A percentile compares a stretch with the other conserved stretches of the same genome.
These are phyloP conservation scores for Pardosa pseudoannulata DNA, from an alignment of 2,888 invertebrate species.

Conservation along the genomic window DNA sequence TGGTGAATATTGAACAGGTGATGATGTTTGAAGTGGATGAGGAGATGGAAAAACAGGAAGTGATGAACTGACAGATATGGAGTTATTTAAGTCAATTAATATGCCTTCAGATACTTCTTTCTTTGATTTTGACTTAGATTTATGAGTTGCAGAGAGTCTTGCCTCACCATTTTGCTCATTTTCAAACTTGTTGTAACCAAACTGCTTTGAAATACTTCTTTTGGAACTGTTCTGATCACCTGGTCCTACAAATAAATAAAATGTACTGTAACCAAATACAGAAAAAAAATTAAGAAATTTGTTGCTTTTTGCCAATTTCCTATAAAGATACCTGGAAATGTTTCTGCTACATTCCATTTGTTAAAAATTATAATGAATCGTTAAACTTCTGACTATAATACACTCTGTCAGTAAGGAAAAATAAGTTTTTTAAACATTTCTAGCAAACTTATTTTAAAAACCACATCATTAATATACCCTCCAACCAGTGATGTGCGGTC, in stretches of 20 bases:
- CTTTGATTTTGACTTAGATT: slow-evolving; percentile 24
- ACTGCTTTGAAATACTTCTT: slow-evolving; percentile 81
- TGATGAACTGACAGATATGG: slow-evolving; percentile 58
- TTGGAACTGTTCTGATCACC: slow-evolving; percentile 32
- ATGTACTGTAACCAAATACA: too few relatives aligned
- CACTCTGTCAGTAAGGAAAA: too few relatives aligned
- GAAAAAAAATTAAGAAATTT: too few relatives aligned
- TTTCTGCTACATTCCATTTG: too few relatives aligned
- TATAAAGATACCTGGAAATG: too few relatives aligned
- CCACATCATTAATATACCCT: too few relatives aligned
- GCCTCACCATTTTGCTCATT: slow-evolving; percentile 81
- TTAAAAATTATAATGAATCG: too few relatives aligned
- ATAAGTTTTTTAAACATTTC: too few relatives aligned
- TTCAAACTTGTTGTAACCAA: slow-evolving; percentile 88
- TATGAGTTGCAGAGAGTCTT: not conserved
- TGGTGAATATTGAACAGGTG: slow-evolving; percentile 29
- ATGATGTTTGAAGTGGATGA: slow-evolving; percentile 16
- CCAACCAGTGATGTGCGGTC: too few relatives aligned
- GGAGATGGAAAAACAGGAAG: slow-evolving; percentile 19
- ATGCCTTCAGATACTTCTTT: slow-evolving; percentile 73
- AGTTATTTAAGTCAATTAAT: slow-evolving; percentile 77
- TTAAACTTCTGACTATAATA: too few relatives aligned
- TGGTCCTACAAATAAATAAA: slow-evolving; percentile 23
- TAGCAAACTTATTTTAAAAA: too few relatives aligned
- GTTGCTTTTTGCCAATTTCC: too few relatives aligned